Base-by-base conservation (phyloP, 2,888 invertebrate species). In the Scaptomyza polygonia region DNA sequence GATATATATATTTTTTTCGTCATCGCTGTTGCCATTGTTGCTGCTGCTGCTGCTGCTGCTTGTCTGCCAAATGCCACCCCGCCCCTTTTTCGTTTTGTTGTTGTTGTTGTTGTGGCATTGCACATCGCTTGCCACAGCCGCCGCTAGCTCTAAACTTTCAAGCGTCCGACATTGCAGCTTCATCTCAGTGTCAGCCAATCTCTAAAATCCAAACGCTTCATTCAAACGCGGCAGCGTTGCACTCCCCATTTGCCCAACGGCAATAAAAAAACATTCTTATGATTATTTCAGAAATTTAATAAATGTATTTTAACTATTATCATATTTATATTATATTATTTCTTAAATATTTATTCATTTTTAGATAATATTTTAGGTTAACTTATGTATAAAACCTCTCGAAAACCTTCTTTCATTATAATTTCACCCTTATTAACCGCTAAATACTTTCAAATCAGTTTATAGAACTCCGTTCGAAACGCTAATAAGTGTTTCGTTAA, bases 1-100 rank as follows among this genome's bases (percentile, higher is more conserved):
- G 81, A 77, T 78, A 73, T 84, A 77, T 78, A 73, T 84, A 36
- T 36, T 14, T 39, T 39, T 81, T 72, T 73, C 57, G 70, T 62
- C 72, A 45, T 58, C 55, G 77, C 52, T 65, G 52, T 57, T 61
- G 55, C 64, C 70, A 51, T 55, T 58, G 72, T 66, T 72, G 73
- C 49, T 55, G 16, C 39, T 42, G 27, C 49, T 55, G 16, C 39
- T 42, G 27, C 16, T 32, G 40, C 42, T 54, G 45, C 57, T 39
- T 62, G 77, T 80, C 72, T 77, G 67, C 77, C 80, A 78, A 79
- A 67, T 77, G 67, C 78, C 82, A 73, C 44, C 75, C 79, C 80
- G 77, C 80, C 77, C 84, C 66, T 72, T 76, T 79, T 68, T 61
- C 9, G n/a, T n/a, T n/a, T n/a, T n/a, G n/a, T n/a, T 11, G 5